Evolutionary conservation across 2,797 vertebrate genomes (phyloP).

Genomic region (Salarias fasciatus): DNA sequence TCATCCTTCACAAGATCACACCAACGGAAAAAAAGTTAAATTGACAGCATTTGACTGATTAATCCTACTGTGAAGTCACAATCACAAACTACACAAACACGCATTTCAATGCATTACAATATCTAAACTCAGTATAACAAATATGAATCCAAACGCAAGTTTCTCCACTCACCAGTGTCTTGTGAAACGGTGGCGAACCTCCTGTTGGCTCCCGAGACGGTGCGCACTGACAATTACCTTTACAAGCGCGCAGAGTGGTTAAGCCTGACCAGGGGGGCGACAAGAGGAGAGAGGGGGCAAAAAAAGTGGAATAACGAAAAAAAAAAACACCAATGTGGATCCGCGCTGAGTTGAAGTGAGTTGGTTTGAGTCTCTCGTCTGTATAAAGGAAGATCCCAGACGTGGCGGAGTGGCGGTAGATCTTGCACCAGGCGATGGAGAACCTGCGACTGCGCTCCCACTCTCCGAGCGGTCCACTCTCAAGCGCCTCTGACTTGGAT

Average conservation of each 20-base stretch:
- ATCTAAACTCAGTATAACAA: too few relatives aligned
- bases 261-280: slow-evolving; percentile 63
- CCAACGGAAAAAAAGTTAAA: too few relatives aligned
- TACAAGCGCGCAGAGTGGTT: slow-evolving; percentile 66
- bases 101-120: too few relatives aligned
- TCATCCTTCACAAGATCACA: not conserved
- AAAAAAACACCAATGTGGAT: slow-evolving; percentile 49
- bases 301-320: slow-evolving; percentile 38
- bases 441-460: slow-evolving; percentile 84
- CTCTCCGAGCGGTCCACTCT: slow-evolving; percentile 78
- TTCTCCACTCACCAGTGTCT: slow-evolving; percentile 79
- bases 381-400: slow-evolving; percentile 74
- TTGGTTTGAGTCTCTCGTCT: slow-evolving; percentile 56
- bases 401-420: slow-evolving; percentile 66
- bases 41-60: too few relatives aligned
- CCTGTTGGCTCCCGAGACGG: slow-evolving; percentile 75
- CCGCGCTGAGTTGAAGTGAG: slow-evolving; percentile 60
- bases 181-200: slow-evolving; percentile 74
- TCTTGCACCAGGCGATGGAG: slow-evolving; percentile 75
- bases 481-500: slow-evolving; percentile 82
- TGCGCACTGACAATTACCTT: slow-evolving; percentile 73
- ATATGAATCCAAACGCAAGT: not conserved
- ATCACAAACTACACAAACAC: too few relatives aligned
- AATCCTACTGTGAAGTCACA: too few relatives aligned
- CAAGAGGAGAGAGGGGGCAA: slow-evolving; percentile 40